Evolutionary conservation across 2,888 invertebrate species (phyloP).

Genomic region (Patella depressa): DNA sequence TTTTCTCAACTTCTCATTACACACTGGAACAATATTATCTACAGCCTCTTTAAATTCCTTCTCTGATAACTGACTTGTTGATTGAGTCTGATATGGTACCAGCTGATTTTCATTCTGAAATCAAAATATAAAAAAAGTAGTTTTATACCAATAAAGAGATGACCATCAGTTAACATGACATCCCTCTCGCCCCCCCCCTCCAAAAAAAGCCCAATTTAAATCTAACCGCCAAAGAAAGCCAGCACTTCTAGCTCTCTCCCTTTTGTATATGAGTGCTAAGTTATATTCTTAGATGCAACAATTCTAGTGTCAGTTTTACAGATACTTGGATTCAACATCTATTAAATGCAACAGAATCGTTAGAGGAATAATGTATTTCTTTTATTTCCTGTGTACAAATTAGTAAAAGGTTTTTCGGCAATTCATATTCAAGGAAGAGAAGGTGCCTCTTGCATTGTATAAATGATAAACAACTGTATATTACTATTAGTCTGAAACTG

Average conservation of each 20-base stretch:
- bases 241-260: not conserved
- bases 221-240: not conserved
- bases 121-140: conserved; percentile 4
- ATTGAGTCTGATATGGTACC: conserved; percentile 55
- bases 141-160: not conserved
- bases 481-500: too few species aligned
- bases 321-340: too few species aligned
- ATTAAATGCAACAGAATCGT: too few species aligned
- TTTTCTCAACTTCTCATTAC: conserved; percentile 59
- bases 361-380: too few species aligned
- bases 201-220: not conserved
- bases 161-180: not conserved
- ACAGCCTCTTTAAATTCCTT: conserved; percentile 64
- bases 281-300: too few species aligned
- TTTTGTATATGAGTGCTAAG: not conserved
- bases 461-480: too few species aligned
- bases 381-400: too few species aligned
- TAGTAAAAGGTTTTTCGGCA: too few species aligned
- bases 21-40: conserved; percentile 60
- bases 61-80: conserved; percentile 58
- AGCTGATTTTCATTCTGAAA: conserved; percentile 60
- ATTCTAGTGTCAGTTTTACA: too few species aligned
- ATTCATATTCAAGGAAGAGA: too few species aligned
- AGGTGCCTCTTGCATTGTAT: too few species aligned
- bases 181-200: not conserved